Base-by-base conservation (phyloP, 2,113 vertebrate genomes). In the Odocoileus hemionus region DNA sequence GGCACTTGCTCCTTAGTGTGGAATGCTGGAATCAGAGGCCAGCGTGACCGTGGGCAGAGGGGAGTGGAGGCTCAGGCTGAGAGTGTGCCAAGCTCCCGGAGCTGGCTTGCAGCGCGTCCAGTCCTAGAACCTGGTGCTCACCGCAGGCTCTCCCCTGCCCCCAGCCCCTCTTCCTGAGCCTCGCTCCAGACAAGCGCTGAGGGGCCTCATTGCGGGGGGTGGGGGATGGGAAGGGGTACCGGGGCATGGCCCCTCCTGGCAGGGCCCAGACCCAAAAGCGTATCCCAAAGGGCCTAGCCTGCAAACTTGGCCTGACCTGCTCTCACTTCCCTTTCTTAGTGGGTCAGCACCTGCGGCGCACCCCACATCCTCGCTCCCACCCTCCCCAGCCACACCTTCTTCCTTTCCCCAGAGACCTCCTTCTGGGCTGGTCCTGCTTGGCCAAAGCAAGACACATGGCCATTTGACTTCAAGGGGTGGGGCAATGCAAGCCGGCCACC, bases 321-420 rank as follows among this genome's bases (percentile, higher is more conserved):
- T 28, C 87, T 97, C 97, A 95, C 97, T 97, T 97, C 98, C 78
- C 67, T 83, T 98, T 97, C 91, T 97, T 30, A 8, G 96, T 85
- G 94, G 94, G 52, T 67, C 33, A 14, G 94, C 92, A 92, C 88
- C 95, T 92, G 94, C 30, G 26, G n/a, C 14, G 21, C 7, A 33
- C 54, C 28, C 95, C 76, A 86, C 80, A 6, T 70, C 88, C 91
- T 88, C 1, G 15, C 54, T 43, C 64, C 80, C 54, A 45, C 88
- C 67, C 50, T 39, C 64, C 83, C 30, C 50, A 16, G 78, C 14
- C 95, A 96, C 96, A 87, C 96, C 97, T 93, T 88, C 86, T 91
- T 91, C 50, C 74, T 85, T 85, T 76, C 82, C 91, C 91, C 76
- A 60, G 83, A 86, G 90, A 76, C 83, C 47, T 91, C 50, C 43